A percentile compares a stretch with the other conserved stretches of the same genome.
phyloP scores from a whole-genome alignment of 1,140 invertebrate species.

The Trinorchestia longiramus region DNA sequence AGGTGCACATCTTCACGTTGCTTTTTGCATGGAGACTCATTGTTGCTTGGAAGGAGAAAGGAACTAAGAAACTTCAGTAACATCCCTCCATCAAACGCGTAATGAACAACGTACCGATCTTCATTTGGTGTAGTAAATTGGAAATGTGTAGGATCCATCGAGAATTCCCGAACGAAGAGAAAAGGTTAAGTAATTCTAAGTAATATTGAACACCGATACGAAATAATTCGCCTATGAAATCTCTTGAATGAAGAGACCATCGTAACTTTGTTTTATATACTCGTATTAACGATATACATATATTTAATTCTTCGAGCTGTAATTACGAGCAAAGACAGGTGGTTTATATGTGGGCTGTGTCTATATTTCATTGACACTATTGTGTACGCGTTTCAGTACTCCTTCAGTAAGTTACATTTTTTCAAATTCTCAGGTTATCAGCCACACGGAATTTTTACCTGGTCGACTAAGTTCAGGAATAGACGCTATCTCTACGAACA shows the following conservation, averaged over 20 bases:
- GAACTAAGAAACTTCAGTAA: conserved; percentile 67
- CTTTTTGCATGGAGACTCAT: conserved; percentile 90
- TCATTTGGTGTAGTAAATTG: neutral
- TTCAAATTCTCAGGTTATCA: neutral
- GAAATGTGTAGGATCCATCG: neutral
- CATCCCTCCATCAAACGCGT: neutral
- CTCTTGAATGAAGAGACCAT: neutral
- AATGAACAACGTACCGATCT: neutral
- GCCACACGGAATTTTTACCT: neutral
- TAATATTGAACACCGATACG: neutral
- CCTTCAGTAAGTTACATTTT: neutral
- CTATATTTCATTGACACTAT: neutral
- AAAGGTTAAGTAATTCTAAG: neutral
- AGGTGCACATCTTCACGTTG: conserved; percentile 91
- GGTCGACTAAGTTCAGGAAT: neutral
- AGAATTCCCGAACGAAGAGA: neutral
- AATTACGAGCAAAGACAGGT: neutral
- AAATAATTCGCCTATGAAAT: neutral
- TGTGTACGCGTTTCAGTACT: too few species aligned
- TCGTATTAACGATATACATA: too few species aligned
- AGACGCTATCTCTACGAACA: neutral
- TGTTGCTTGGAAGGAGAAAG: conserved; percentile 86
- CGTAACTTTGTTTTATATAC: too few species aligned
- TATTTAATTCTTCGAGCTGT: neutral
- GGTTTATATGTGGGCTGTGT: neutral